A percentile compares a stretch with the other conserved stretches of the same genome.
phyloP scores from a whole-genome alignment of 2,888 invertebrate genomes.

The Xanthostigma xanthostigma region DNA sequence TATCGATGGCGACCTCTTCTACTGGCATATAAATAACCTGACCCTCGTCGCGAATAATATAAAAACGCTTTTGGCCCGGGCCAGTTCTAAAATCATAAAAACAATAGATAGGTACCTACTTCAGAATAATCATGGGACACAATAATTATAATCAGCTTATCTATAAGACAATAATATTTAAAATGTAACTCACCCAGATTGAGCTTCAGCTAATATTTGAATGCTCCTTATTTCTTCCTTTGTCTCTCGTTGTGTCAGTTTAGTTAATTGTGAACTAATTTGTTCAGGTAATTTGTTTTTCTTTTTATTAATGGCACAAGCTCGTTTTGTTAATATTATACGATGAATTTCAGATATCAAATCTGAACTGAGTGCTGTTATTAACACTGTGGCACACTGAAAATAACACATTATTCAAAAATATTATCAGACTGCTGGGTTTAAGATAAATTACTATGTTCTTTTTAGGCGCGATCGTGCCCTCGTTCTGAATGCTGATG shows the following conservation, averaged over 20 bases:
- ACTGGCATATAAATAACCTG: conserved; percentile 33
- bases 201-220: conserved; percentile 11
- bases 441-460: too few species aligned
- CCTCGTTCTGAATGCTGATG: too few species aligned
- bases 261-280: neutral
- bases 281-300: conserved; percentile 4
- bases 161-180: neutral
- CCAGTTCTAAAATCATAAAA: conserved; percentile 14
- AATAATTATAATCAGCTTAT: neutral
- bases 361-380: conserved; percentile 27
- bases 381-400: conserved; percentile 32
- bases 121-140: neutral
- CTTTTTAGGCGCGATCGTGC: too few species aligned
- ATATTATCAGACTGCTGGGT: too few species aligned
- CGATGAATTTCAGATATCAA: conserved; percentile 15
- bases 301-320: conserved; percentile 10
- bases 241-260: neutral
- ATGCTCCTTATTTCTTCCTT: neutral
- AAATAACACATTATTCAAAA: conserved; percentile 14
- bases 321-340: conserved; percentile 15
- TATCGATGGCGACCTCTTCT: conserved; percentile 36
- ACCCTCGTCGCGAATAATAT: conserved; percentile 17
- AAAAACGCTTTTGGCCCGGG: conserved; percentile 22
- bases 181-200: conserved; percentile 6
- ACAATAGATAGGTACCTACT: neutral